Conservation (phyloP, 1,140 invertebrate genomes). For the Zaprionus davidi region DNA sequence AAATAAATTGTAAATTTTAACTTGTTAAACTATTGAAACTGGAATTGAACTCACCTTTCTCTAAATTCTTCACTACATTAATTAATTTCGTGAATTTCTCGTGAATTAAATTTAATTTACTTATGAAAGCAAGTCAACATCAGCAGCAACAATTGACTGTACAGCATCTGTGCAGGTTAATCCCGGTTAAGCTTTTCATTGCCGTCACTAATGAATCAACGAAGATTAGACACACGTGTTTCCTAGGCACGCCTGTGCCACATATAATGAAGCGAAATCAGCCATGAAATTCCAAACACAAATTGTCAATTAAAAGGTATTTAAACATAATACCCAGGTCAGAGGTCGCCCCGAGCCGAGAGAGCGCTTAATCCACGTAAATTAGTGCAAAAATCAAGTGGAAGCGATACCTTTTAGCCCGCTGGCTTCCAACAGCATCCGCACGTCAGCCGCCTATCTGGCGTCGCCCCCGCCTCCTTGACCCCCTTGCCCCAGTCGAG, state of each 20-base stretch:
- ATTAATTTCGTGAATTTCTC: not conserved
- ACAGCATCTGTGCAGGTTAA: not conserved
- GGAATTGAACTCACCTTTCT: not conserved
- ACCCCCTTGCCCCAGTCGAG: not conserved
- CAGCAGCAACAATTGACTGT: not conserved
- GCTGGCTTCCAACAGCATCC: slow-evolving; percentile 20
- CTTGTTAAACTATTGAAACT: not conserved
- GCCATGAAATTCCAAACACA: slow-evolving; percentile 67
- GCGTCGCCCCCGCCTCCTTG: not conserved
- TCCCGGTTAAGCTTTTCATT: not conserved
- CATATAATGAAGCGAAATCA: slow-evolving; percentile 72
- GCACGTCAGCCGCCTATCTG: slow-evolving; percentile 24
- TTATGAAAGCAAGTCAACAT: not conserved
- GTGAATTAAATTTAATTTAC: not conserved
- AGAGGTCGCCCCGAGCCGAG: slow-evolving; percentile 6
- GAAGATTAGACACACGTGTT: slow-evolving; percentile 33
- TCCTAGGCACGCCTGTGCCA: not conserved
- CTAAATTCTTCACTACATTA: not conserved
- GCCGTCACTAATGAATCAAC: slow-evolving; percentile 25
- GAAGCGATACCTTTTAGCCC: slow-evolving; percentile 58
- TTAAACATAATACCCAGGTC: slow-evolving; percentile 80
- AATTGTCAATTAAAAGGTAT: slow-evolving; percentile 84
- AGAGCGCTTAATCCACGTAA: slow-evolving; percentile 77
- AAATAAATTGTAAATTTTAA: not conserved
- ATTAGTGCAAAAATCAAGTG: slow-evolving; percentile 83